Conservation (phyloP, 2,113 vertebrate species). For the Plotosus lineatus region DNA sequence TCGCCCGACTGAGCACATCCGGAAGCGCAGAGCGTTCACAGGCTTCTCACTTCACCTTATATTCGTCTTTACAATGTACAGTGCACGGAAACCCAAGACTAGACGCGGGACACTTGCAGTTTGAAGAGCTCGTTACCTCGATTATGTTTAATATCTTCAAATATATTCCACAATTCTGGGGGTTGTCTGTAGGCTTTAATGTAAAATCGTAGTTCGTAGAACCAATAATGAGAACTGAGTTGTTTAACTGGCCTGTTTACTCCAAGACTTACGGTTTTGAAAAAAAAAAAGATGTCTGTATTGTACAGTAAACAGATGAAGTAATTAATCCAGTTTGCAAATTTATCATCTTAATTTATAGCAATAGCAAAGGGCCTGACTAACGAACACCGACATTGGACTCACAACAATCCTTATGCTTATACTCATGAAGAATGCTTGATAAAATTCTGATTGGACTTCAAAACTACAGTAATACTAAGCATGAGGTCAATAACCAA, state of each 20-base stretch:
- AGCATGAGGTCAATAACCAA: too few relatives aligned
- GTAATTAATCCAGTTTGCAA: too few relatives aligned
- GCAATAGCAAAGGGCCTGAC: too few relatives aligned
- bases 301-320: too few relatives aligned
- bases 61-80: slow-evolving; percentile 45
- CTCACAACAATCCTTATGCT: too few relatives aligned
- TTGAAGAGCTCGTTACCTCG: neutral
- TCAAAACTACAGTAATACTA: too few relatives aligned
- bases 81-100: slow-evolving; percentile 43
- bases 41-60: slow-evolving; percentile 20
- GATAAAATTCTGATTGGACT: too few relatives aligned
- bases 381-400: too few relatives aligned
- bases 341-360: too few relatives aligned
- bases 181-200: slow-evolving; percentile 30
- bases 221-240: slow-evolving; percentile 13
- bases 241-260: slow-evolving; percentile 16
- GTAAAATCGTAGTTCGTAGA: slow-evolving; percentile 4
- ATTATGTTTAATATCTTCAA: neutral
- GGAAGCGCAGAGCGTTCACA: slow-evolving; percentile 55
- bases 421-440: too few relatives aligned
- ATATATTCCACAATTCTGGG: neutral
- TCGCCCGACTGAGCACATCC: slow-evolving; percentile 48
- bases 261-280: too few relatives aligned
- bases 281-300: too few relatives aligned
- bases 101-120: slow-evolving; percentile 17